Base-by-base conservation (phyloP, 2,797 vertebrate species). In the Pangasius larnaudii region DNA sequence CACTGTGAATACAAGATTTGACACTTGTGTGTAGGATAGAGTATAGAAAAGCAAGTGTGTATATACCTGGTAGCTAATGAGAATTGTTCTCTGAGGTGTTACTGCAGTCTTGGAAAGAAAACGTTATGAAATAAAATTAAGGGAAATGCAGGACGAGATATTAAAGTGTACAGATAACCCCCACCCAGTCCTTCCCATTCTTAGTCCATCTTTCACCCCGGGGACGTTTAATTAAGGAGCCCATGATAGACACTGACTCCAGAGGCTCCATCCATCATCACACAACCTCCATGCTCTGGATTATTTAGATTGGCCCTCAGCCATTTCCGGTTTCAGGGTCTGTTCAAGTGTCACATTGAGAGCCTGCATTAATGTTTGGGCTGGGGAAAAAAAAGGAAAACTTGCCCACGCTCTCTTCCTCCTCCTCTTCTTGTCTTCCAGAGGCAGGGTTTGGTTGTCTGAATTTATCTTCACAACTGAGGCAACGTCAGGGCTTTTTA, bases 271-370 rank as follows among this genome's bases (percentile, higher is more conserved):
- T 80, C 79, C 56, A 61, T 39, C 79, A 81, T 61, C 56, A 42
- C 79, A 27, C 36, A 16, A 81, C 79, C 79, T 61, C 58, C 6
- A 27, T 59, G 36, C 4, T 13, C 1, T 61, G 33, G 78, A 80
- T 90, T 92, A 88, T 91, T 92, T 88, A 87, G 86, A 77, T 91
- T 89, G 88, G 90, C 89, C 71, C 33, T 78, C 75, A 42, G 79
- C 33, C 53, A 59, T 80, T 80, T 80, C 78, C 11, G 78, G 33
- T 81, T 61, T 61, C 79, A 42, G 58, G 22, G 36, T 27, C 56
- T 6, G 11, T 61, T 61, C 56, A 39, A 81, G 58, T 81, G 56
- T 61, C 36, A 42, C 36, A 42, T 39, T 7, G 22, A 81, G 22
- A 81, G 33, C 13, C 78, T 59, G 53, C 19, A 27, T 59, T 80